Evolutionary conservation across 2,888 invertebrate genomes (phyloP).

Genomic region (Graphium colonna): DNA sequence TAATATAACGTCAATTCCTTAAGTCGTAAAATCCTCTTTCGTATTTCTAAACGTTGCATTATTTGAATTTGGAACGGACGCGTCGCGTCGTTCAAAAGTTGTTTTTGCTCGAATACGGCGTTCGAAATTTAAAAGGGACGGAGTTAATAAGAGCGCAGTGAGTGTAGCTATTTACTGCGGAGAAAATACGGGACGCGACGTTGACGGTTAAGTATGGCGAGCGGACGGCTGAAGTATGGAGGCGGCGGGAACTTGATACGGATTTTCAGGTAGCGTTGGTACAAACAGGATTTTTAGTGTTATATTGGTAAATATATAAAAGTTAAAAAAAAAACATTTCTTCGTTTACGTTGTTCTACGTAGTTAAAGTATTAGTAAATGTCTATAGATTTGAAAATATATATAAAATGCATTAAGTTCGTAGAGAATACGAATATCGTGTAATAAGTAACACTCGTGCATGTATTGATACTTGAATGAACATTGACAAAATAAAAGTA

Average conservation of each 20-base stretch:
- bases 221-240: slow-evolving; percentile 64
- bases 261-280: slow-evolving; percentile 67
- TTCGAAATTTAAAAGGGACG: background rate
- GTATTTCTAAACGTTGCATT: background rate
- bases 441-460: no score
- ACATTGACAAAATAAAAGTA: no score
- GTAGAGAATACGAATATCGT: no score
- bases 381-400: no score
- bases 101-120: background rate
- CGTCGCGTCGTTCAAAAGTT: background rate
- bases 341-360: no score
- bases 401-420: no score
- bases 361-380: no score
- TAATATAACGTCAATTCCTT: no score
- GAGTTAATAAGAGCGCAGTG: background rate
- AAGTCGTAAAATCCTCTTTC: no score
- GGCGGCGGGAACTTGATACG: slow-evolving; percentile 71
- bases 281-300: slow-evolving; percentile 34
- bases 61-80: background rate
- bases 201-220: slow-evolving; percentile 55
- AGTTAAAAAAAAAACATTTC: no score
- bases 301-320: no score
- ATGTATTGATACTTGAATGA: no score
- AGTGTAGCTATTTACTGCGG: slow-evolving; percentile 34
- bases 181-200: slow-evolving; percentile 37